Evolutionary conservation across 2,797 vertebrate species (phyloP), one percentile per base, ranked within the genome.

Genomic region (Cynodonichthys magdalenae): DNA sequence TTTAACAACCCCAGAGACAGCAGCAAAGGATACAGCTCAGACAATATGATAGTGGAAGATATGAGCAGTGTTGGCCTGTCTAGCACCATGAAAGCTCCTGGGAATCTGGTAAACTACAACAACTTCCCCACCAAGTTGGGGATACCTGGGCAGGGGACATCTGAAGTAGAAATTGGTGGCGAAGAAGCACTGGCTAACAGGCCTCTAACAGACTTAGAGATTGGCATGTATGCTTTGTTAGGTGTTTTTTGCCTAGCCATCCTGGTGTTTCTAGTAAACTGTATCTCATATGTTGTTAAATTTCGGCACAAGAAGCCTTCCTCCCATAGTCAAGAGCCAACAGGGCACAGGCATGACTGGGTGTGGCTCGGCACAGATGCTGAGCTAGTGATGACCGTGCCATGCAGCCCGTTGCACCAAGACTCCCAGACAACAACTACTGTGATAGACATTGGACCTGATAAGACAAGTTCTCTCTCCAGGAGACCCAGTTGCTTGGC

Each of bases 171-270:
- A 54, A 77, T 71, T 15, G 81, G 78, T 6, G 80, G 79, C 0
- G 95, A 95, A 53, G 92, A 92, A 6, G 59, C 85, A 0, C 81
- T 94, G 68, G 63, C 82, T 0, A 75, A 91, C 39, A 83, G 94
- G 10, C 95, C 95, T 0, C 94, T 98, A 29, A 95, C 94, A 0
- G 96, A 99, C 85, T 85, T 99, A 66, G 96, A 98, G 87, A 96
- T 97, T 3, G 97, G 97, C 3, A 97, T 99, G 97, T 99, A 97
- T 0, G 96, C 96, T 1, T 84, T 99, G 63, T 64, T 99, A 44
- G 95, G 95, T 0, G 97, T 98, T 72, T 99, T 99, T 79, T 96
- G 97, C 80, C 87, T 99, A 81, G 97, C 97, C 27, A 98, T 98
- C 60, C 63, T 98, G 51, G 96, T 98, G n/a, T 99, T 98, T 89